Base-by-base conservation (phyloP, 2,113 vertebrate species). In the Indicator maculatus region DNA sequence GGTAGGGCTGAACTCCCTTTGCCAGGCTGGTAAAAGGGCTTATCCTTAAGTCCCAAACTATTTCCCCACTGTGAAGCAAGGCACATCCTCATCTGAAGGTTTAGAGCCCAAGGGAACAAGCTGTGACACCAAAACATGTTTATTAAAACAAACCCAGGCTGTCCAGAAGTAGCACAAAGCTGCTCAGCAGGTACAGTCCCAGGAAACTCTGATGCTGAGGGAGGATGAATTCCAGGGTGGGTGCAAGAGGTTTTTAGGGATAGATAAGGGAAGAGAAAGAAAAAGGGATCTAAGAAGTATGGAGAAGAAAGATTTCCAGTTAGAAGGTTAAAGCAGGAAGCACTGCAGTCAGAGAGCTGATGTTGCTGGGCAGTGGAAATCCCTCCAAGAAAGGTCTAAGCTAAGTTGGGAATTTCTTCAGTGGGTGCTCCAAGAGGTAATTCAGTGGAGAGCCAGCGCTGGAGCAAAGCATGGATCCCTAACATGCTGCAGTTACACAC, bases 141-240 rank as follows among this genome's bases (percentile, higher is more conserved):
- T 96, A 95, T 96, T 95, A 23, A 64, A 94, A 88, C 38, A 38
- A 77, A 86, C 31, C 39, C 41, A 41, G 60, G 47, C 83, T 78
- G 89, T 41, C 55, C 53, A 89, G 72, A 6, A 58, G 70, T 26
- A 56, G 41, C 39, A n/a, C 3, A 4, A 21, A 55, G 82, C 61
- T 5, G 52, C 11, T 27, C 1, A 16, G 78, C 15, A 27, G 7
- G 18, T 27, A 12, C 38, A 80, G 56, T 71, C 11, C 24, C 45
- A 59, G 33, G n/a, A 14, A 81, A 81, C 14, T 2, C 31, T 76
- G 63, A 16, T 10, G 50, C 66, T 0, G 11, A 69, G 33, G 65
- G 33, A 92, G 39, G 21, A 41, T 12, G 89, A 71, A 64, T 21
- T n/a, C 60, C 60, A 36, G 61, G 88, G 82, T 80, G 41, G 75